Evolutionary conservation across 2,797 vertebrate species (phyloP).

Genomic region (Acanthis flammea): DNA sequence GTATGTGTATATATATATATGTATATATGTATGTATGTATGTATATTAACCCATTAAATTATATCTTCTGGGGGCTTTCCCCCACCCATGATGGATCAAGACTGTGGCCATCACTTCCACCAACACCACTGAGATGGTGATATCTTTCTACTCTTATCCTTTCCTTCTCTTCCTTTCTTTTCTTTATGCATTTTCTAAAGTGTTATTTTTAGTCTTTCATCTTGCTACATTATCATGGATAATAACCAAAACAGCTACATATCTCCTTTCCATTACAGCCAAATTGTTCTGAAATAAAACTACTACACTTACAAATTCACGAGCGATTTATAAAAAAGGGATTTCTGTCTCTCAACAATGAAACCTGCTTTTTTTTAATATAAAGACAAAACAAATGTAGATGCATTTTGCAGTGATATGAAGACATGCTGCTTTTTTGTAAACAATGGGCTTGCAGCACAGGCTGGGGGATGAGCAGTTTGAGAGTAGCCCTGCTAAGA

Average conservation of each 20-base stretch:
- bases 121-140: too few species aligned
- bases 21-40: neutral
- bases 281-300: neutral
- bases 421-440: neutral
- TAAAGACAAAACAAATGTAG: neutral
- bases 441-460: fast-evolving
- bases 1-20: too few species aligned
- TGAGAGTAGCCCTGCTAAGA: fast-evolving
- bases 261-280: neutral
- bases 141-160: neutral
- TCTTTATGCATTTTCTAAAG: neutral
- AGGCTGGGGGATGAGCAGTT: neutral
- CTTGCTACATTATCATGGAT: neutral
- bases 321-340: neutral
- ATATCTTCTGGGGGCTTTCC: neutral
- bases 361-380: neutral
- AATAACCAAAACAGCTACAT: neutral
- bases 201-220: neutral
- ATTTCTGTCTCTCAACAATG: neutral
- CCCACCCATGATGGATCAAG: neutral
- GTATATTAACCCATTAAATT: neutral
- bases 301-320: neutral
- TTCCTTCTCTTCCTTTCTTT: neutral
- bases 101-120: fast-evolving
- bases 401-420: neutral